Base-by-base conservation (phyloP, 2,888 invertebrate genomes). In the Amphipoea oculea region DNA sequence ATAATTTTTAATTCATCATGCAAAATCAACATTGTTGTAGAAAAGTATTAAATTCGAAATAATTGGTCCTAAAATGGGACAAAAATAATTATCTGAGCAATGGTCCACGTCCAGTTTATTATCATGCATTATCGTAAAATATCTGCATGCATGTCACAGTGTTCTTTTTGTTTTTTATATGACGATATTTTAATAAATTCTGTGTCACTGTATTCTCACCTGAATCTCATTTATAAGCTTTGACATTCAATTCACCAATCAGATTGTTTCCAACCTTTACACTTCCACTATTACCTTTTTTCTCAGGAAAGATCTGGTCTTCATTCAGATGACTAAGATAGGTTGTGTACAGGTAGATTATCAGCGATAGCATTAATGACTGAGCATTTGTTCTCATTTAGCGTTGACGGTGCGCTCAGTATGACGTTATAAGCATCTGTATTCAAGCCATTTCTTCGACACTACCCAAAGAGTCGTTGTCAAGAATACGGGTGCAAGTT, bases 1-100 rank as follows among this genome's bases (percentile, higher is more conserved):
- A 68, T 57, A 1, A 20, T 51, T 54, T 74, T 63, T 78, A 67
- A 82, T 82, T 48, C 29, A 73, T 75, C 86, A 78, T 85, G 83
- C 86, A 83, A n/a, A 79, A 86, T 86, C 65, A 79, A n/a, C 5
- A 66, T 54, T 62, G 7, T 51, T 40, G 14, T 12, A 45, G 12
- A 73, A 71, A 51, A 78, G 36, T 60, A 72, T 78, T 51, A n/a
- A 82, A 78, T 77, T 63, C 45, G 42, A 73, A 72, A 79, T 67
- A 67, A 0, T 0, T 36, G 12, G 60, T n/a, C 51, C 1, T 11
- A 71, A 29, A 71, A 51, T 29, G 40, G 3, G 57, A 48, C 48
- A 17, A 40, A 40, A 9, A 20, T 29, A 40, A 29, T 29, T 3
- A 79, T 54, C n/a, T 78, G n/a, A 78, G 5, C 68, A 48, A n/a